Evolutionary conservation across 2,113 vertebrate genomes (phyloP).

Genomic region (Daboia siamensis): DNA sequence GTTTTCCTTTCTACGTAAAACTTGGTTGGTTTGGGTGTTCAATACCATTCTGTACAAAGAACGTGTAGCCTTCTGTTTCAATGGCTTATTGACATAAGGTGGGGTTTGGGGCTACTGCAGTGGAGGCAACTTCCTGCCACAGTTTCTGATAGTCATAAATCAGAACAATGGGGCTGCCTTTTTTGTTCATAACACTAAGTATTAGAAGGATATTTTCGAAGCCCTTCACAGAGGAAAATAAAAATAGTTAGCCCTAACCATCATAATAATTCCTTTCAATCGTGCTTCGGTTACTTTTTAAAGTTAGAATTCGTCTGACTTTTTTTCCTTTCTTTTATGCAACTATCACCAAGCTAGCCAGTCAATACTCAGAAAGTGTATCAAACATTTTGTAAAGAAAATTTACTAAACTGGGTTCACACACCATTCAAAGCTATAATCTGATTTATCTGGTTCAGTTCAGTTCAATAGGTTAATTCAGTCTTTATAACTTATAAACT

Average conservation of each 20-base stretch:
- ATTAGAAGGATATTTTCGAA: not conserved
- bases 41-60: constrained; percentile 82
- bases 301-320: not conserved
- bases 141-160: constrained; percentile 65
- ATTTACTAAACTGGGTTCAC: not conserved
- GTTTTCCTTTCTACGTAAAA: constrained; percentile 64
- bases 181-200: constrained; percentile 46
- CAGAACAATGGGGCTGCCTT: constrained; percentile 53
- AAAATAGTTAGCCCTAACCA: not conserved
- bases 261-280: not conserved
- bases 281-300: not conserved
- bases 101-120: constrained; percentile 69
- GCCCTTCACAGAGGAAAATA: not conserved
- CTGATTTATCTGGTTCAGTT: not conserved
- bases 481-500: not conserved
- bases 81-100: constrained; percentile 86
- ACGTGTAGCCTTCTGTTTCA: constrained; percentile 76
- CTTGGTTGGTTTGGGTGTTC: constrained; percentile 69
- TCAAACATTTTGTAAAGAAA: not conserved
- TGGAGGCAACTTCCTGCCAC: constrained; percentile 63
- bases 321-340: not conserved
- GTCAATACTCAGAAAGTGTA: not conserved
- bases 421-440: not conserved
- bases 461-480: not conserved
- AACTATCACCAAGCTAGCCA: not conserved